Conservation (phyloP, 2,888 invertebrate species). For the Agrilus cyanescens region DNA sequence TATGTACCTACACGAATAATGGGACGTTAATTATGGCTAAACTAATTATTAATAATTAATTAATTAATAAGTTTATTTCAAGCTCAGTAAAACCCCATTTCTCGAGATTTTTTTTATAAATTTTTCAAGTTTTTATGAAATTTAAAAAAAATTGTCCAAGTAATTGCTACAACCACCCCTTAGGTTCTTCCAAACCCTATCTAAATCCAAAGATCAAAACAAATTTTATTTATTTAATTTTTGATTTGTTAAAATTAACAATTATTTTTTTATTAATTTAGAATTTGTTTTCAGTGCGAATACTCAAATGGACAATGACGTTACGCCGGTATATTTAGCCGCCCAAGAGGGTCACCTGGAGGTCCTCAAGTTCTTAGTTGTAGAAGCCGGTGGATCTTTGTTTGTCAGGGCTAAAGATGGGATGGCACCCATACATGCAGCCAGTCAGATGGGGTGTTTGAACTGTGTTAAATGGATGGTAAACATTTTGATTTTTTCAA, state of each 20-base stretch:
- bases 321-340: constrained; percentile 79
- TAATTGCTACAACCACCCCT: too few relatives aligned
- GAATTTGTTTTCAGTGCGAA: constrained; percentile 55
- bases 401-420: constrained; percentile 79
- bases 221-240: background rate
- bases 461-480: constrained; percentile 88
- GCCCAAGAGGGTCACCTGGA: constrained; percentile 83
- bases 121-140: too few relatives aligned
- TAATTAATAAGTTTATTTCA: too few relatives aligned
- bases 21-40: too few relatives aligned
- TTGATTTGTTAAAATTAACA: background rate
- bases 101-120: too few relatives aligned
- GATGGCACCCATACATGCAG: constrained; percentile 83
- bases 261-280: background rate
- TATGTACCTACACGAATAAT: too few relatives aligned
- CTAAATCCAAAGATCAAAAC: background rate
- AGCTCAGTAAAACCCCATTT: too few relatives aligned
- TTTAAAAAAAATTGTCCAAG: too few relatives aligned
- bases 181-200: too few relatives aligned
- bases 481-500: constrained; percentile 25
- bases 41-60: too few relatives aligned
- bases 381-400: constrained; percentile 71
- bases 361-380: constrained; percentile 71
- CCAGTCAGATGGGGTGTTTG: constrained; percentile 79
- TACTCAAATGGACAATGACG: constrained; percentile 86